A percentile compares a stretch with the other conserved stretches of the same genome.
Conservation (phyloP, 2,888 invertebrate genomes). For the Andrena marginata region DNA sequence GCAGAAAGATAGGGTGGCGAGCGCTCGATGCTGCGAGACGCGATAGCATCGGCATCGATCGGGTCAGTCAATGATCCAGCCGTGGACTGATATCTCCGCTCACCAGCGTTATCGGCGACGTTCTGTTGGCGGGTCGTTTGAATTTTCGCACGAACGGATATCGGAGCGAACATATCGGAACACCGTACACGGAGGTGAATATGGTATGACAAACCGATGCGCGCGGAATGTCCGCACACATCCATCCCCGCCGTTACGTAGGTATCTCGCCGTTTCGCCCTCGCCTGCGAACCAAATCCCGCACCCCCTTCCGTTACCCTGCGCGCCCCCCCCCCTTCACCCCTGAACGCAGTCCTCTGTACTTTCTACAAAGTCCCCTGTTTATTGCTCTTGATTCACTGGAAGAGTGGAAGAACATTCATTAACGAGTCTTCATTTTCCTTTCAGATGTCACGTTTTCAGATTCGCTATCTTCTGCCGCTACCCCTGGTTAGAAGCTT, state of each 20-base stretch:
- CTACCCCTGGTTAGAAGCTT: background rate
- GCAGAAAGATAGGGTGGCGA: slow-evolving; percentile 14
- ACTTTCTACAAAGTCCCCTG: background rate
- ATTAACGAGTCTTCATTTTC: no score
- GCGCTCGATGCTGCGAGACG: slow-evolving; percentile 46
- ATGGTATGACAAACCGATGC: slow-evolving; percentile 64
- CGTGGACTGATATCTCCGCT: slow-evolving; percentile 68
- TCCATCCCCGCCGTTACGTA: slow-evolving; percentile 43
- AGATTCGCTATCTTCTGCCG: background rate
- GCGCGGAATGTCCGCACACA: slow-evolving; percentile 54
- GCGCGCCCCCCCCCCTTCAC: background rate
- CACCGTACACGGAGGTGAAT: slow-evolving; percentile 56
- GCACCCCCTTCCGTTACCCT: background rate
- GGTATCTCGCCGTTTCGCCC: slow-evolving; percentile 24
- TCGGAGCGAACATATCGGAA: slow-evolving; percentile 69
- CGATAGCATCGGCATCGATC: slow-evolving; percentile 72
- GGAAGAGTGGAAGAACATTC: no score
- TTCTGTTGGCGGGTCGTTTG: slow-evolving; percentile 79
- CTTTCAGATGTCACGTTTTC: background rate
- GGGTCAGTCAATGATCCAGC: slow-evolving; percentile 64
- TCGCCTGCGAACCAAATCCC: background rate
- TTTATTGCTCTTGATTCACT: background rate
- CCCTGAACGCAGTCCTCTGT: no score
- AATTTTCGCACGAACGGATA: slow-evolving; percentile 81
- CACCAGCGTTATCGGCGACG: slow-evolving; percentile 69